Base-by-base conservation (phyloP, 2,113 vertebrate species). In the Chloropsis hardwickii region DNA sequence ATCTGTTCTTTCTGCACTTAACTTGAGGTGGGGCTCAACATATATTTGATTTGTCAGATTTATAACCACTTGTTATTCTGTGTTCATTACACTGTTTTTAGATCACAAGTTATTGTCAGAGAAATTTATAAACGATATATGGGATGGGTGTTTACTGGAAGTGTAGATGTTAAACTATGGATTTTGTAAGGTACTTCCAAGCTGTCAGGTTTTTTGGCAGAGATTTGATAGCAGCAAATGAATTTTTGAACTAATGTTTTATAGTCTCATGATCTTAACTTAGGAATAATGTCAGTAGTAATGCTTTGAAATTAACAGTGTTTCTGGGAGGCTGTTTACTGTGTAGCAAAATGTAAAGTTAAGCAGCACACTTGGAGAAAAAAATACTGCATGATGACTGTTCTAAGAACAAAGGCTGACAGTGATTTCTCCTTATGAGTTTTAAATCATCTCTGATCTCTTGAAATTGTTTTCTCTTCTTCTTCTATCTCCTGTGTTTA, bases 391-490 rank as follows among this genome's bases (percentile, higher is more conserved):
- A 40, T 91, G 77, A 95, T 81, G 54, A 61, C 70, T 91, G 54
- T 42, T 90, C 8, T 94, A 92, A 95, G 79, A 96, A 96, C 83
- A 81, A 81, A 95, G 87, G 96, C 90, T 97, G 90, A 64, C 88
- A 94, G 89, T 88, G 88, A 96, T 96, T 97, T 97, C 89, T 95
- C 76, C 88, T 95, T 97, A 92, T 91, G 94, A 96, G 90, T 97
- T 97, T 96, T 96, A 97, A 97, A 97, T 97, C 91, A 95, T 96
- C 94, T 73, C 94, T 95, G 92, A 96, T 97, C 91, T 97, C 92
- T 76, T 92, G 58, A 90, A 97, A 97, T 97, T 97, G 72, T 96
- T 97, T 97, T 94, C 89, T 95, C 70, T 93, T 88, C 71, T 74
- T 74, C 53, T 95, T 87, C 71, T 78, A 77, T 88, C 82, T 97